Evolutionary conservation across 2,888 invertebrate genomes (phyloP).

Genomic region (Xanthorhoe designata): DNA sequence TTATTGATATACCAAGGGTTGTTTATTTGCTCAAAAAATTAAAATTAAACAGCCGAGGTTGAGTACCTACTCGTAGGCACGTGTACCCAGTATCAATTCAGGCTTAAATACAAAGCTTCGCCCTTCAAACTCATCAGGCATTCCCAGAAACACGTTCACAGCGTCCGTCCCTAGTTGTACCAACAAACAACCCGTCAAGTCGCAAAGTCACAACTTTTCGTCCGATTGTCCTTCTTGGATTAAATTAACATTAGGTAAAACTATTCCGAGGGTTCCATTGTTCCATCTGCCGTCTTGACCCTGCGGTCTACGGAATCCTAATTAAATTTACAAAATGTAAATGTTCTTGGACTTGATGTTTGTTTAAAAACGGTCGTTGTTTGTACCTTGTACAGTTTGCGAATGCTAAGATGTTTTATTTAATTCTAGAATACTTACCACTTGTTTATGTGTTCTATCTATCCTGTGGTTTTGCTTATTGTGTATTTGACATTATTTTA

Average conservation of each 20-base stretch:
- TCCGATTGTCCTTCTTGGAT: constrained; percentile 78
- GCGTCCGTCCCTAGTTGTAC: constrained; percentile 48
- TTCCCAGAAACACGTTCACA: constrained; percentile 24
- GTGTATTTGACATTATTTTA: no score
- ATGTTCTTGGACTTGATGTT: constrained; percentile 71
- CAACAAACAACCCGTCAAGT: constrained; percentile 62
- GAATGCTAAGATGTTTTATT: constrained; percentile 21
- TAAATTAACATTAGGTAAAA: constrained; percentile 84
- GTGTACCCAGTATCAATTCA: constrained; percentile 18
- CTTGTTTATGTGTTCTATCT: no score
- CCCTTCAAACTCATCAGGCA: constrained; percentile 20
- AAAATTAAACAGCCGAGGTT: no score
- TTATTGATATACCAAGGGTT: no score
- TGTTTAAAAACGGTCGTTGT: constrained; percentile 61
- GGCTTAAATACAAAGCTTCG: constrained; percentile 11
- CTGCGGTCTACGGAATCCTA: constrained; percentile 75
- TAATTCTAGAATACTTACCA: background rate
- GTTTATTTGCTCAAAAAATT: no score
- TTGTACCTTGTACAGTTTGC: constrained; percentile 30
- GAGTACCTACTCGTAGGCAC: background rate
- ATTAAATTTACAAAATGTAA: constrained; percentile 84
- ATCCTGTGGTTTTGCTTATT: no score
- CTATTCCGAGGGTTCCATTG: constrained; percentile 69
- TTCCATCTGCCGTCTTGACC: constrained; percentile 59
- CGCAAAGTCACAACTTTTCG: constrained; percentile 74